A percentile compares a stretch with the other conserved stretches of the same genome.
Evolutionary conservation across 2,113 vertebrate species (phyloP).

Genomic region (Archocentrus centrarchus): DNA sequence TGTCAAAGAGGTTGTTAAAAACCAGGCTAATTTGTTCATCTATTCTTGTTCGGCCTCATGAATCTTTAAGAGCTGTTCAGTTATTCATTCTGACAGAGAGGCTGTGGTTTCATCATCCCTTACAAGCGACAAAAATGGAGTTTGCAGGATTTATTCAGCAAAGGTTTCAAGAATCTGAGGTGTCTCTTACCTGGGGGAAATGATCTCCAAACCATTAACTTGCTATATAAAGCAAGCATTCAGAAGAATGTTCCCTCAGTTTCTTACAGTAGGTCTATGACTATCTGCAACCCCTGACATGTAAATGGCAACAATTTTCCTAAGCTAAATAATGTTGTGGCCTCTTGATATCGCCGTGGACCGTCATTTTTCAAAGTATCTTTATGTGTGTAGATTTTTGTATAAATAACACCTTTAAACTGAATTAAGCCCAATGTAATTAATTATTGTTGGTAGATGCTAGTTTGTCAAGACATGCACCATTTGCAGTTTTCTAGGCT

Average conservation of each 20-base stretch:
- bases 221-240: not conserved
- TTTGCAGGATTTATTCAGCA: slow-evolving; percentile 35
- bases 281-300: not conserved
- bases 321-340: not conserved
- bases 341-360: not conserved
- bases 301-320: not conserved
- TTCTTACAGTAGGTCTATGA: not conserved
- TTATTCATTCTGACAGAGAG: slow-evolving; percentile 64
- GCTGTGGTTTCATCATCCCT: slow-evolving; percentile 51
- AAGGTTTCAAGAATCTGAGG: slow-evolving; percentile 2
- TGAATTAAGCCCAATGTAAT: too few species aligned
- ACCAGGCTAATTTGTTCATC: slow-evolving; percentile 48
- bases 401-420: too few species aligned
- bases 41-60: slow-evolving; percentile 56
- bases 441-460: too few species aligned
- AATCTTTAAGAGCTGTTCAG: slow-evolving; percentile 64
- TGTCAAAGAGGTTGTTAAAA: slow-evolving; percentile 9
- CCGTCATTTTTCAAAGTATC: too few species aligned
- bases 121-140: slow-evolving; percentile 30
- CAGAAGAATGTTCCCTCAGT: not conserved
- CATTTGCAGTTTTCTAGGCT: too few species aligned
- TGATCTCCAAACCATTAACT: slow-evolving; percentile 1
- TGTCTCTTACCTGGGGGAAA: not conserved
- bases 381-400: not conserved
- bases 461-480: too few species aligned